Evolutionary conservation across 2,113 vertebrate genomes (phyloP), one percentile per base, ranked within the genome.

Genomic region (Alces alces): DNA sequence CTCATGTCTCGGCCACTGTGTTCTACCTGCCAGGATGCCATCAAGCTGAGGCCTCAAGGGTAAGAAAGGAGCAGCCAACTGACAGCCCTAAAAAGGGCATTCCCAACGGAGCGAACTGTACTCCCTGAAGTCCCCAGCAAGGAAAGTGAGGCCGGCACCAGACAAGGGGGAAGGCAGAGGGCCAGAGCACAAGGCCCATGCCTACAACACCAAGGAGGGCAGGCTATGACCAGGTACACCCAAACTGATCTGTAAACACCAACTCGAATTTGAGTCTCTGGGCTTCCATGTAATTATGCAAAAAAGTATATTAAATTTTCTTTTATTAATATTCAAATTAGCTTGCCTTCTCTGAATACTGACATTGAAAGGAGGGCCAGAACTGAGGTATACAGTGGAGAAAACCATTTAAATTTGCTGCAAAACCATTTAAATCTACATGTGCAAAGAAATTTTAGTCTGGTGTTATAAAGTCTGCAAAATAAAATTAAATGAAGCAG

Each of bases 401-500:
- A 95, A 92, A 97, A 92, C 82, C 55, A 97, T 83, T 96, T 86
- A 91, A 82, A 79, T 91, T 80, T 94, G 23, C 27, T 93, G 17
- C 54, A 36, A 33, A 76, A 76, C 39, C 39, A 76, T 43, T 76
- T 86, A 96, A 36, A 91, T 57, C 52, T 90, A 43, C 36, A 83
- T 14, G 36, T 89, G 33, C 50, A 93, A 93, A 95, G 4, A 93
- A 88, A 89, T 89, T 96, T 96, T 83, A 94, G 57, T 73, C 60
- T 86, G 50, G 19, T 70, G 4, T 96, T 89, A 52, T n/a, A 90
- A 93, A 89, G 96, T 52, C 79, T 91, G 64, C 50, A 93, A 96
- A 84, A 89, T 94, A 96, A 96, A 95, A 76, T 47, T 89, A 91
- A 96, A 93, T 85, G 64, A 97, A 73, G 66, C 47, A 93, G 39